Evolutionary conservation across 2,888 invertebrate species (phyloP).

Genomic region (Piscicola geometra): DNA sequence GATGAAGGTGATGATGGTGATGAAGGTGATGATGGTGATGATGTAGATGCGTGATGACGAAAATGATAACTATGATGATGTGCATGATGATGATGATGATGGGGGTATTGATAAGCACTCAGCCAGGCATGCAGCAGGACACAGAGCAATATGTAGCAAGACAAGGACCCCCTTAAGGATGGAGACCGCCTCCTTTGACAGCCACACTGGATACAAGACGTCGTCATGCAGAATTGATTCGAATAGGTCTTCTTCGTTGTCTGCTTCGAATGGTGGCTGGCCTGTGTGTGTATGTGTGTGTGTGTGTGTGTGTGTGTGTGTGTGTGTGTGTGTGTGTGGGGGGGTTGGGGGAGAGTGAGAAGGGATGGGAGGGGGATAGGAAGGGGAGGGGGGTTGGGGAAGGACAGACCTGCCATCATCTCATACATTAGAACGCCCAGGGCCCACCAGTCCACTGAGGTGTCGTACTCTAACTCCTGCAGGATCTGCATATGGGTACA

Average conservation of each 20-base stretch:
- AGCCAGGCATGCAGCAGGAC: neutral
- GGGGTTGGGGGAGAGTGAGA: no score
- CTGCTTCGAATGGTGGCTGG: slow-evolving; percentile 98
- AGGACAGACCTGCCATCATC: slow-evolving; percentile 82
- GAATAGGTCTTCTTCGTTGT: slow-evolving; percentile 98
- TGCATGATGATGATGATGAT: neutral
- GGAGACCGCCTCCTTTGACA: slow-evolving; percentile 81
- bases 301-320: no score
- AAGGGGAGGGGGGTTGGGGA: no score
- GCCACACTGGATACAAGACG: slow-evolving; percentile 94
- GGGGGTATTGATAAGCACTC: neutral
- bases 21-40: slow-evolving; percentile 11
- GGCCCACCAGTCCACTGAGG: slow-evolving; percentile 74
- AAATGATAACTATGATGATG: slow-evolving; percentile 15
- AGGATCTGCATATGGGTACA: slow-evolving; percentile 70
- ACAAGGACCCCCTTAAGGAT: slow-evolving; percentile 72
- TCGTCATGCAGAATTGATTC: slow-evolving; percentile 97
- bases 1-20: slow-evolving; percentile 6
- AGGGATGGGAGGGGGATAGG: no score
- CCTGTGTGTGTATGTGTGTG: neutral
- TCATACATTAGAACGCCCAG: slow-evolving; percentile 96
- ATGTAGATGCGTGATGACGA: slow-evolving; percentile 30
- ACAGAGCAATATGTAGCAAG: neutral
- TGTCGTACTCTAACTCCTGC: slow-evolving; percentile 75
- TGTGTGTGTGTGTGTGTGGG: no score